phyloP scores from a whole-genome alignment of 2,797 vertebrate genomes.

The Chaetophractus vellerosus region DNA sequence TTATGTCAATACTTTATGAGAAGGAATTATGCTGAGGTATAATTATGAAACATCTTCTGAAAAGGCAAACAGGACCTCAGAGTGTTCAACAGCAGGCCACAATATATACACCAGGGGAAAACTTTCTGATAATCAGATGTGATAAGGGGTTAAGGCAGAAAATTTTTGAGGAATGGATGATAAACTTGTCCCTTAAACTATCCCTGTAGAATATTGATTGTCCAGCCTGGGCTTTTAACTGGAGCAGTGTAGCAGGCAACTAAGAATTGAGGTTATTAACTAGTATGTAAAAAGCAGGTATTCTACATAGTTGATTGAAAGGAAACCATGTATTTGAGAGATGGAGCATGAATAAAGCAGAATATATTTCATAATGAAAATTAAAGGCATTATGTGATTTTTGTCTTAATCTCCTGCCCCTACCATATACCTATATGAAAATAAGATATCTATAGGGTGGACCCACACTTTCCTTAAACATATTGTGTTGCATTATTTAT shows the following conservation, averaged over 20 bases:
- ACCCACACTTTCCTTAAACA: neutral
- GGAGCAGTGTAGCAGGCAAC: neutral
- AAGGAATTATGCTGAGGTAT: conserved; percentile 28
- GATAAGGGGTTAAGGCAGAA: neutral
- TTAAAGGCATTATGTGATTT: neutral
- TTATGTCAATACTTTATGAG: conserved; percentile 7
- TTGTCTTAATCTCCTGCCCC: neutral
- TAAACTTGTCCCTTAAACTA: neutral
- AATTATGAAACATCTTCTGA: neutral
- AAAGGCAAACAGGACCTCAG: neutral
- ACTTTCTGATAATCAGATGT: neutral
- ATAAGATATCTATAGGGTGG: neutral
- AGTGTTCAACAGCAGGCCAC: neutral
- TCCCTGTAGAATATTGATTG: neutral
- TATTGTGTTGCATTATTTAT: neutral
- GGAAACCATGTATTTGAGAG: neutral
- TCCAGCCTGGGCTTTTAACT: neutral
- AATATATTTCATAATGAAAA: neutral
- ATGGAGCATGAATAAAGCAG: neutral
- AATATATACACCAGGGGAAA: neutral
- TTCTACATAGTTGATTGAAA: neutral
- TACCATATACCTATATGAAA: neutral
- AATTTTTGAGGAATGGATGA: neutral
- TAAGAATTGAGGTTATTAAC: neutral
- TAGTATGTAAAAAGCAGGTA: neutral